phyloP scores from a whole-genome alignment of 1,140 invertebrate genomes.

The Polypedilum pembai region DNA sequence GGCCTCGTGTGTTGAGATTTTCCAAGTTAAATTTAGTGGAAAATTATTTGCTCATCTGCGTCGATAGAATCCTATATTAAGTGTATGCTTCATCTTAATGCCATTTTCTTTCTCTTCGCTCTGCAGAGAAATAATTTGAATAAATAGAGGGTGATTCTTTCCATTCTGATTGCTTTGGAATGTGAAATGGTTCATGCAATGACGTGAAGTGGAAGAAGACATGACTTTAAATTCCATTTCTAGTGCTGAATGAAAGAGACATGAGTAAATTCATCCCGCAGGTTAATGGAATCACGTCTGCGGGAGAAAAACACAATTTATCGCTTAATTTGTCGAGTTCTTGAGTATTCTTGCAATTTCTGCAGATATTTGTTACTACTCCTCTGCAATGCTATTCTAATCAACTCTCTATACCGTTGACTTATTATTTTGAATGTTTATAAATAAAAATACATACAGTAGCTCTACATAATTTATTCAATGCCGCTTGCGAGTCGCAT shows the following conservation, averaged over 20 bases:
- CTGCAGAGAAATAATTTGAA: constrained; percentile 9
- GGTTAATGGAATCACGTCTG: constrained; percentile 24
- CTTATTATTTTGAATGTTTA: background rate
- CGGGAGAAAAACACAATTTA: constrained; percentile 19
- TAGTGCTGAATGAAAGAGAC: background rate
- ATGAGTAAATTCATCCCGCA: constrained; percentile 10
- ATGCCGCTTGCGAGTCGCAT: background rate
- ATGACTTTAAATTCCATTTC: constrained; percentile 18
- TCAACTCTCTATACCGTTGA: background rate
- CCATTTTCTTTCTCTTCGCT: background rate
- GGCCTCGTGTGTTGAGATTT: constrained; percentile 5
- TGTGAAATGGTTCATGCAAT: background rate
- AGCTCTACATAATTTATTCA: background rate
- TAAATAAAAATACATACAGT: background rate
- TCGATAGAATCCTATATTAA: background rate
- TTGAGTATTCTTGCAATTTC: background rate
- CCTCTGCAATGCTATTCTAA: background rate
- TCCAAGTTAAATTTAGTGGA: constrained; percentile 21
- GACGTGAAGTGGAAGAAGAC: background rate
- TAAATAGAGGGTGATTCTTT: constrained; percentile 27
- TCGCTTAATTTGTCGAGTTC: constrained; percentile 21
- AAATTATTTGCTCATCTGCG: constrained; percentile 28
- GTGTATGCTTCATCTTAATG: background rate
- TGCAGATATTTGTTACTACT: constrained; percentile 5
- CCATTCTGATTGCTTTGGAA: constrained; percentile 25